Percentiles rank a stretch among this genome's conserved stretches.
Conservation (phyloP, 2,113 vertebrate species). For the Mus musculus region GRCm39 chr12:84081001-84081500, state of each 20-base stretch:
- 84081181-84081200: slow-evolving; percentile 24
- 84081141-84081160: slow-evolving; percentile 27
- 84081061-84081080: background rate
- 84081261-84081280: background rate
- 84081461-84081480: background rate
- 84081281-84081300: background rate
- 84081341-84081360: background rate
- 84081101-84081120: background rate
- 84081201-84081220: background rate
- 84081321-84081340: background rate
- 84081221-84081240: background rate
- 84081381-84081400: no score
- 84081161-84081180: slow-evolving; percentile 14
- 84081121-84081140: slow-evolving; percentile 53
- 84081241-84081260: slow-evolving; percentile 35
- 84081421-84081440: background rate
- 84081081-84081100: background rate
- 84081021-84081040: no score
- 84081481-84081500: slow-evolving; percentile 2
- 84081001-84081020: slow-evolving; percentile 31
- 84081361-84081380: no score
- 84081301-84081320: background rate
- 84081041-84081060: no score
- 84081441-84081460: background rate
- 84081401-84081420: slow-evolving; percentile 22